Evolutionary conservation across 2,888 invertebrate species (phyloP).

Genomic region (Sepiola atlantica): DNA sequence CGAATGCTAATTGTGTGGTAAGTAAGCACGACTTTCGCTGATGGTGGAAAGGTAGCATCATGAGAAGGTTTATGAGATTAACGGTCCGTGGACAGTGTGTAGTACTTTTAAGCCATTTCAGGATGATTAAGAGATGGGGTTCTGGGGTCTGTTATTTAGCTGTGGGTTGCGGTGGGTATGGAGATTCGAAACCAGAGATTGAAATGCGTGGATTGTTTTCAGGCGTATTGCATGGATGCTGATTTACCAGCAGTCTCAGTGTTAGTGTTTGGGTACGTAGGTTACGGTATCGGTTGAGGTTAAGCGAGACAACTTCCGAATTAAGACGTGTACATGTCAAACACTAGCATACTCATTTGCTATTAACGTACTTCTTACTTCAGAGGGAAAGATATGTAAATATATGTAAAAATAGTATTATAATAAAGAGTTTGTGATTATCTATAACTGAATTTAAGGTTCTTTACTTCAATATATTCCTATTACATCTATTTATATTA

Average conservation of each 20-base stretch:
- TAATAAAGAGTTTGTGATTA: too few relatives aligned
- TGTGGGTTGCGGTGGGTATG: background rate
- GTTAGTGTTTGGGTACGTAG: background rate
- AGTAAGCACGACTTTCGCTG: background rate
- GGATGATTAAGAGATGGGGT: background rate
- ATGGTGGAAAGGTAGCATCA: background rate
- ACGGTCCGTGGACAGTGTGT: background rate
- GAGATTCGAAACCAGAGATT: background rate
- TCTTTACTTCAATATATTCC: too few relatives aligned
- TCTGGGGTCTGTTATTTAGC: too few relatives aligned
- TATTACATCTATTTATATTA: too few relatives aligned
- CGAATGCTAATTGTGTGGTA: conserved; percentile 12
- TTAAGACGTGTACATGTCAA: background rate
- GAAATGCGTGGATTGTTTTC: background rate
- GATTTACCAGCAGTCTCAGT: background rate
- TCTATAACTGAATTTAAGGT: too few relatives aligned
- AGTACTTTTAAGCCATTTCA: background rate
- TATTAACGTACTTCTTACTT: background rate
- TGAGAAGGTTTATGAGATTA: background rate
- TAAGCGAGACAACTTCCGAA: background rate
- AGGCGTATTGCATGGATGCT: background rate
- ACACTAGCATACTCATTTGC: background rate
- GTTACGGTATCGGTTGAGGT: background rate
- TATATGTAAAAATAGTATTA: too few relatives aligned
- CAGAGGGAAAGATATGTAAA: background rate